Percentiles rank a stretch among this genome's conserved stretches.
These are phyloP conservation scores for Caenorhabditis wallacei DNA, from an alignment of 2,888 invertebrate genomes.

Conservation along the genomic window DNA sequence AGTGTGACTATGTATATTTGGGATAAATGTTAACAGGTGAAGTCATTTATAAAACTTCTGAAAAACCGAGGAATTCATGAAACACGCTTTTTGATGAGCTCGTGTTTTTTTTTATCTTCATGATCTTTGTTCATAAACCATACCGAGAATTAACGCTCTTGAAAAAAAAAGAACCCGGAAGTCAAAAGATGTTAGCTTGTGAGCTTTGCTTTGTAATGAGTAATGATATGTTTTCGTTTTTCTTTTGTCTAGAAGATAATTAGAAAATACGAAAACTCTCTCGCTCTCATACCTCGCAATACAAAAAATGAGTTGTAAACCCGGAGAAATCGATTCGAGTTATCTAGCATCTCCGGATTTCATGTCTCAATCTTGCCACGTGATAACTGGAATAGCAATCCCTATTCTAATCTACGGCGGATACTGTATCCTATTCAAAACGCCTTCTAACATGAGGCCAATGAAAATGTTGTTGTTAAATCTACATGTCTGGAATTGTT, in stretches of 20 bases:
- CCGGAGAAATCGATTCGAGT: background rate
- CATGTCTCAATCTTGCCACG: background rate
- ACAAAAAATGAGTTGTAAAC: background rate
- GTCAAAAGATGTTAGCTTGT: background rate
- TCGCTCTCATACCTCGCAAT: background rate
- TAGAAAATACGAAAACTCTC: no score
- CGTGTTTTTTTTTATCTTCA: no score
- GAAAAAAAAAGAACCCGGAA: background rate
- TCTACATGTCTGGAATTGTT: constrained; percentile 9
- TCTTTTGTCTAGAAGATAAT: no score
- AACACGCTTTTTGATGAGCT: no score
- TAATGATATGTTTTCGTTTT: no score
- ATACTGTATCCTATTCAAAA: constrained; percentile 10
- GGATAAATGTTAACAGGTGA: no score
- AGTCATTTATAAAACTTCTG: no score
- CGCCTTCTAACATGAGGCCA: constrained; percentile 2
- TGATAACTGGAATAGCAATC: background rate
- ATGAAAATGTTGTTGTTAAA: background rate
- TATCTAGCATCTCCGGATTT: constrained; percentile 4
- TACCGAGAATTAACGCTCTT: constrained; percentile 13
- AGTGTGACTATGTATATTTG: no score
- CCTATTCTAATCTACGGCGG: constrained; percentile 1
- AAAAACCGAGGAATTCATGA: no score
- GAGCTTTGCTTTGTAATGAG: no score
- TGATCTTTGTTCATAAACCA: constrained; percentile 20